phyloP scores from a whole-genome alignment of 1,140 invertebrate genomes.

The Lasioglossum baleicum region DNA sequence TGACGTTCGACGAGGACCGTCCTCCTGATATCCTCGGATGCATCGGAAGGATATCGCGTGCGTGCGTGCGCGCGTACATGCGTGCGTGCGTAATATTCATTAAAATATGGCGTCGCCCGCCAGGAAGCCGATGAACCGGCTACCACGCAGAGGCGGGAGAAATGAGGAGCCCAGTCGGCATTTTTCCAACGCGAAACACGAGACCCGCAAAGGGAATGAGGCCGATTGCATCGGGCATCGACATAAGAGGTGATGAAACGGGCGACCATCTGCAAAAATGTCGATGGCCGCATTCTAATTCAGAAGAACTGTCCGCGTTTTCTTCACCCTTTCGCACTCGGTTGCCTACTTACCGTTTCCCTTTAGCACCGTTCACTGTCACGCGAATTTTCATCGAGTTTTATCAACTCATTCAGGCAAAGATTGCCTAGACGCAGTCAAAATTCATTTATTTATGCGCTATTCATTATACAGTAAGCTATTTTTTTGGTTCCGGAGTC shows the following conservation, averaged over 20 bases:
- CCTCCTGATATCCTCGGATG: slow-evolving; percentile 12
- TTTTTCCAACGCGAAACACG: slow-evolving; percentile 17
- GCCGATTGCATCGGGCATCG: not conserved
- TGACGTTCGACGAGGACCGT: slow-evolving; percentile 15
- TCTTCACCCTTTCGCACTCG: no score
- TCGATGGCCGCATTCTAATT: not conserved
- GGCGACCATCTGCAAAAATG: not conserved
- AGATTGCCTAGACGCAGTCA: no score
- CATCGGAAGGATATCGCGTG: slow-evolving; percentile 49
- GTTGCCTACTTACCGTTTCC: no score
- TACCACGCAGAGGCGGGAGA: slow-evolving; percentile 29
- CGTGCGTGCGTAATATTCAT: slow-evolving; percentile 60
- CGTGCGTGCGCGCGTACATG: slow-evolving; percentile 50
- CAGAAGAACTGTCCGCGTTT: no score
- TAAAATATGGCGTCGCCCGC: slow-evolving; percentile 52
- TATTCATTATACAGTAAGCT: no score
- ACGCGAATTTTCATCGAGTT: no score
- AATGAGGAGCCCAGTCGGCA: slow-evolving; percentile 4
- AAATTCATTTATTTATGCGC: no score
- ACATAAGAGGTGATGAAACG: not conserved
- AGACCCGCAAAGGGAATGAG: slow-evolving; percentile 12
- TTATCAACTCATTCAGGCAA: no score
- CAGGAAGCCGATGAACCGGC: slow-evolving; percentile 45
- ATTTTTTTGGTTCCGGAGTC: no score
- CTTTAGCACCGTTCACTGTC: no score